A percentile compares a stretch with the other conserved stretches of the same genome.
Conservation (phyloP, 2,797 vertebrate genomes). For the Phoeniculus purpureus region DNA sequence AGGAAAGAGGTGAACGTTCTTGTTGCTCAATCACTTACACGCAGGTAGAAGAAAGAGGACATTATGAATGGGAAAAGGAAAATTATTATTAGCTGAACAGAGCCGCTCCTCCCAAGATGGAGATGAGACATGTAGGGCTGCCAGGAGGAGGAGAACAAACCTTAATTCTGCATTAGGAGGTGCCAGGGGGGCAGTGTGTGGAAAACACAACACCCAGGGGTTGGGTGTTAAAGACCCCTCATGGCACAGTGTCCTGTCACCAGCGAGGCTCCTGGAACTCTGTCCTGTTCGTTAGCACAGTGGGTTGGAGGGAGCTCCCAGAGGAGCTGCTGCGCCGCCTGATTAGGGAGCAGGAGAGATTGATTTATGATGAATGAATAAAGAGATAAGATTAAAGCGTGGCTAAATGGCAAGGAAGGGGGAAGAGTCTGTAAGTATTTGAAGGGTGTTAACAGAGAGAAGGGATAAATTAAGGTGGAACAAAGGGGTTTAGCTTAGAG, state of each 20-base stretch:
- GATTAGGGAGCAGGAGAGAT: constrained; percentile 35
- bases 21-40: constrained; percentile 11
- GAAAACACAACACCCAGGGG: neutral
- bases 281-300: neutral
- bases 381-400: constrained; percentile 36
- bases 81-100: constrained; percentile 31
- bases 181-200: neutral
- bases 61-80: neutral
- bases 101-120: neutral
- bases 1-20: neutral
- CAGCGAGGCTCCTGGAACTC: fast-evolving
- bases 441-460: neutral
- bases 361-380: constrained; percentile 43
- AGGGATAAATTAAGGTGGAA: constrained; percentile 3
- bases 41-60: neutral
- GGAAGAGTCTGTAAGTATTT: neutral
- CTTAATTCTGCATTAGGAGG: neutral
- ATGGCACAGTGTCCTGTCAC: neutral
- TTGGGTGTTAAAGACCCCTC: neutral
- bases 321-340: constrained; percentile 16
- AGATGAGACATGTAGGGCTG: neutral
- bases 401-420: constrained; percentile 12
- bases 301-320: neutral
- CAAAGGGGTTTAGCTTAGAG: neutral
- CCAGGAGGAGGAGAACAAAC: neutral